Conservation (phyloP, 2,113 vertebrate species). For the Microtus ochrogaster region DNA sequence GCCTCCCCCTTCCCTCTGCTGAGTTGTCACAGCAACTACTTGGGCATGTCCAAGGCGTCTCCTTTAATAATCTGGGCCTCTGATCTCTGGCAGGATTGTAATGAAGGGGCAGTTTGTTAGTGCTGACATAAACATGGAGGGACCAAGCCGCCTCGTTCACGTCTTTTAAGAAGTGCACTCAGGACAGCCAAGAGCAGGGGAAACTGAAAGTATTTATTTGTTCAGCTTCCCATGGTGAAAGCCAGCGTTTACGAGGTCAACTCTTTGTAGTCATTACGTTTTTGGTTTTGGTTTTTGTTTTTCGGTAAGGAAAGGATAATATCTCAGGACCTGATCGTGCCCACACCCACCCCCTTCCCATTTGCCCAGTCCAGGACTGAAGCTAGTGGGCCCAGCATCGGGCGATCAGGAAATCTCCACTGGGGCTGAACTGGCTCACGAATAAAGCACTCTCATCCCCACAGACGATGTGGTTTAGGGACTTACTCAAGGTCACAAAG, state of each 20-base stretch:
- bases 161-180: constrained; percentile 83
- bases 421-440: fast-evolving
- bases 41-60: constrained; percentile 87
- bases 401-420: fast-evolving
- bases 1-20: constrained; percentile 61
- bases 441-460: background rate
- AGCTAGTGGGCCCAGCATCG: background rate
- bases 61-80: constrained; percentile 89
- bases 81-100: constrained; percentile 88
- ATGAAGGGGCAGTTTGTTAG: constrained; percentile 89
- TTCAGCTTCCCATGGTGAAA: constrained; percentile 80
- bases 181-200: constrained; percentile 70
- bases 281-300: background rate
- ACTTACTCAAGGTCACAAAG: background rate
- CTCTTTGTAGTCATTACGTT: background rate
- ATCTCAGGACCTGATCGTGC: background rate
- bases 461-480: fast-evolving
- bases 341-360: background rate
- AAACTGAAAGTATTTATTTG: constrained; percentile 84
- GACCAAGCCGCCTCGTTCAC: constrained; percentile 80
- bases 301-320: background rate
- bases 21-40: constrained; percentile 89
- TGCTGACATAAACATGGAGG: constrained; percentile 87
- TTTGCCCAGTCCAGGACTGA: fast-evolving
- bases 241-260: constrained; percentile 68